Base-by-base conservation (phyloP, 2,888 invertebrate genomes). In the Parasteatoda lunata region DNA sequence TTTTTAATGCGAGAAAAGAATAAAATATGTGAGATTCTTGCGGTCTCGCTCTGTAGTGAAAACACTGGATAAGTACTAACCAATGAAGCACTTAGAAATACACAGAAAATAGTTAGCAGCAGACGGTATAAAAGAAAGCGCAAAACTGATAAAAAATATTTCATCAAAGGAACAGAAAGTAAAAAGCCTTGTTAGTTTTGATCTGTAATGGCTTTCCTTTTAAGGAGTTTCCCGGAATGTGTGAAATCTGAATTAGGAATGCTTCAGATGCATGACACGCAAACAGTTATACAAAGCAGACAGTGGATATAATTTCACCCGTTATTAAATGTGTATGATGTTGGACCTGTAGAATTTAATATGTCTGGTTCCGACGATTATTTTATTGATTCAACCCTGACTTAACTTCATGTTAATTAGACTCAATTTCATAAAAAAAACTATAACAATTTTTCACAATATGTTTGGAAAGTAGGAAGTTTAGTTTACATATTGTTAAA, bases 231-330 rank as follows among this genome's bases (percentile, higher is more conserved):
- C n/a, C 77, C 77, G 5, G 78, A 84, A 73, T 87, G 78, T 65
- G 71, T 49, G 4, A 87, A 82, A 51, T 66, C 75, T 5, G 75
- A 83, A 65, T 9, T 83, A 47, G 75, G 78, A 64, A 6, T 87
- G 8, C 83, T 83, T 70, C 52, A 49, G 48, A 30, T 83, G 15
- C 68, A 73, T 15, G n/a, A 51, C 7, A 87, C 77, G 8, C 82
- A 82, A 52, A 77, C 75, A 3, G 52, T 51, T 13, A 68, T 78
- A 45, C 71, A 78, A 73, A 48, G 13, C 7, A 75, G 79, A 5
- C 75, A 84, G 8, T 84, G 79, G 79, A 51, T 83, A 2, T 65
- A 88, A 71, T 84, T 72, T 66, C 71, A 87, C 68, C 79, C 84
- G 6, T 52, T 88, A 0, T 78, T 84, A 5, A 76, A 83, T 9